A percentile compares a stretch with the other conserved stretches of the same genome.
Conservation (phyloP, 2,113 vertebrate genomes). For the Laticauda colubrina region DNA sequence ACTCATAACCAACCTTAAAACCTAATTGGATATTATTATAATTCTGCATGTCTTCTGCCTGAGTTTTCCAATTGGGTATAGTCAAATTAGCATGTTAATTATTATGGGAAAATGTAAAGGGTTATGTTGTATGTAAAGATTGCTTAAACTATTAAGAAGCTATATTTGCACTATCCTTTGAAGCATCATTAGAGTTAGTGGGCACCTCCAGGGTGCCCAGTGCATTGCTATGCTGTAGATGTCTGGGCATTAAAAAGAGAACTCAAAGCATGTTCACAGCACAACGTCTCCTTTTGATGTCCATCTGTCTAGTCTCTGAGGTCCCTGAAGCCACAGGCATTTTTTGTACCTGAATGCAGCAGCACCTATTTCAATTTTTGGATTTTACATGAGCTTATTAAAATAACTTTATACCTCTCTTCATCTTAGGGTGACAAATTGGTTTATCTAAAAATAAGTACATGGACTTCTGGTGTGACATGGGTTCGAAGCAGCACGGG, state of each 20-base stretch:
- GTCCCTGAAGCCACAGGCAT: neutral
- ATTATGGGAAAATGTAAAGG: neutral
- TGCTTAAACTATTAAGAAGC: neutral
- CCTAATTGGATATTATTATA: neutral
- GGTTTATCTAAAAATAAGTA: neutral
- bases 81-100: neutral
- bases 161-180: neutral
- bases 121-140: neutral
- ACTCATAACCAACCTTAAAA: neutral
- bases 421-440: neutral
- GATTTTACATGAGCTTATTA: neutral
- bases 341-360: neutral
- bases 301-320: neutral
- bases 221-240: neutral
- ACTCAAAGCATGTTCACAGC: neutral
- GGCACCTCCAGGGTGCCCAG: neutral
- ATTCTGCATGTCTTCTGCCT: neutral
- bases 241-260: neutral
- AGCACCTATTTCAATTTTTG: neutral
- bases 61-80: neutral
- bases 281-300: neutral
- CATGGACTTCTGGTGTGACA: neutral
- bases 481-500: no score
- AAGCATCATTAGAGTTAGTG: neutral
- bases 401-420: neutral